Evolutionary conservation across 2,797 vertebrate genomes (phyloP), one percentile per base, ranked within the genome.

Genomic region (Brotula barbata): DNA sequence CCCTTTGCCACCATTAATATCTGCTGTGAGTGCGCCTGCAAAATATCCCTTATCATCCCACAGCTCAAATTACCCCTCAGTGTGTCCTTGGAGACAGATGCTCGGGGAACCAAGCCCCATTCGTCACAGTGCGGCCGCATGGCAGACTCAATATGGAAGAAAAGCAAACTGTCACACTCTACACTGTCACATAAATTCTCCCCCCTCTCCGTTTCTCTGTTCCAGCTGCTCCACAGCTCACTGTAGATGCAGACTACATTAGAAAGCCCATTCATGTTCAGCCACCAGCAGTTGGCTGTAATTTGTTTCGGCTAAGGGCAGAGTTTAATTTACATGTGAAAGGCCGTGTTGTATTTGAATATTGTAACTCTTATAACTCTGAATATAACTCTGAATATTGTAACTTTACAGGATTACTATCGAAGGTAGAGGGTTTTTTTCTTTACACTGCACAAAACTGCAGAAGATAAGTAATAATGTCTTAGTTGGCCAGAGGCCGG

Each of bases 241-340:
- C 89, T 89, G 88, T 89, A 90, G 82, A 82, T 85, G 80, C 86
- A 82, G 84, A 84, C 85, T 87, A 86, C 88, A 86, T 87, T 87
- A 88, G 73, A 65, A 87, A 71, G 64, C 79, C 88, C 85, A 89
- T 90, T 90, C 86, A 85, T 60, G 81, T 80, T 81, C 82, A 85
- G 76, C 84, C 86, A 86, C 86, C 83, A 89, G 86, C 86, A 88
- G 84, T 88, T 88, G 86, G 85, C 85, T 85, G 75, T 88, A 85
- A 90, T 90, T 89, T 89, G 89, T 90, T 86, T 88, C 82, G 85
- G 86, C 82, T 81, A 52, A 66, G 85, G 78, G 78, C 81, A 84
- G 75, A 85, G 82, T 80, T 77, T 66, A 58, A 89, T 90, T 90
- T 88, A 81, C 89, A 89, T 89, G 77, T 88, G 85, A 90, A 90